A percentile compares a stretch with the other conserved stretches of the same genome.
phyloP scores from a whole-genome alignment of 2,888 invertebrate genomes.

The Cheilosia grossa region DNA sequence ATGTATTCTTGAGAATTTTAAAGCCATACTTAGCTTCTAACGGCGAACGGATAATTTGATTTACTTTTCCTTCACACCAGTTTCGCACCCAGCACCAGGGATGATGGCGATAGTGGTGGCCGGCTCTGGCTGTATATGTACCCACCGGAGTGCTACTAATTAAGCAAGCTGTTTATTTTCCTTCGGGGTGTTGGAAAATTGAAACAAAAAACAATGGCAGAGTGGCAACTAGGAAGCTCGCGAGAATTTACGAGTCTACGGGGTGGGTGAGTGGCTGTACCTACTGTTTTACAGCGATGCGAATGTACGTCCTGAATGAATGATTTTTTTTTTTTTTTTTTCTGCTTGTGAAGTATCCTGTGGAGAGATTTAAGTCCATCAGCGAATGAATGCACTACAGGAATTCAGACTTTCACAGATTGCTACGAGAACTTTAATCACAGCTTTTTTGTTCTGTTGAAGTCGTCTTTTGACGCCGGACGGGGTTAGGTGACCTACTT shows the following conservation, averaged over 20 bases:
- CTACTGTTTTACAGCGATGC: constrained; percentile 7
- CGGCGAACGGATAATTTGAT: constrained; percentile 68
- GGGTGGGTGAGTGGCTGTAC: constrained; percentile 27
- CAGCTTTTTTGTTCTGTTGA: constrained; percentile 2
- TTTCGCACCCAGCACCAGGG: constrained; percentile 27
- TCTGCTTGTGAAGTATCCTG: constrained; percentile 27
- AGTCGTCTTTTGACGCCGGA: not conserved
- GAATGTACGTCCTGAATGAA: constrained; percentile 48
- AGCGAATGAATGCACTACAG: constrained; percentile 21
- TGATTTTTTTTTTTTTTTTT: constrained; percentile 37
- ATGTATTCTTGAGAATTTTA: constrained; percentile 52
- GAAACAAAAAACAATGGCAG: constrained; percentile 48
- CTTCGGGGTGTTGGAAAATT: constrained; percentile 66
- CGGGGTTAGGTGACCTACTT: constrained; percentile 24
- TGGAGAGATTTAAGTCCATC: constrained; percentile 49
- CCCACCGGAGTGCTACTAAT: constrained; percentile 68
- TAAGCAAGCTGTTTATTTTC: constrained; percentile 72
- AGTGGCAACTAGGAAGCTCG: constrained; percentile 46
- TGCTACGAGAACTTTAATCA: constrained; percentile 7
- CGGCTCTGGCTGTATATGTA: constrained; percentile 24
- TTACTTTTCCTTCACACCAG: constrained; percentile 50
- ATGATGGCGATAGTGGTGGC: constrained; percentile 13
- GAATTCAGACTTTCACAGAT: constrained; percentile 9
- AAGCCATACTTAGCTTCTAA: constrained; percentile 68
- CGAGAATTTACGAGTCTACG: constrained; percentile 53